Percentiles rank a stretch among this genome's conserved stretches.
Conservation (phyloP, 2,113 vertebrate species). For the Hippocampus mohnikei region DNA sequence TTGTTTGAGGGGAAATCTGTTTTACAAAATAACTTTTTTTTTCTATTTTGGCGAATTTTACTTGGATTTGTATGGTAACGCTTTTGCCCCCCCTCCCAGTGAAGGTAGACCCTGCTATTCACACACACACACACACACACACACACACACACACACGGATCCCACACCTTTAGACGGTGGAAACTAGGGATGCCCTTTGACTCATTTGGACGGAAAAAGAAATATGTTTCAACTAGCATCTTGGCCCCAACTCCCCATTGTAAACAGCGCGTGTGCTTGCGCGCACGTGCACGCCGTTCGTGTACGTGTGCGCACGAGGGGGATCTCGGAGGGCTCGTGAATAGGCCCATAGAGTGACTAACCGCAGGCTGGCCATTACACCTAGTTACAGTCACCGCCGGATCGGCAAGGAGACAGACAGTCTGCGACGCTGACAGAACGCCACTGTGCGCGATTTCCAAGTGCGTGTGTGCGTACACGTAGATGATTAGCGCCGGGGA, state of each 20-base stretch:
- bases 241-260: conserved; percentile 61
- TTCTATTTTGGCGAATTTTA: conserved; percentile 18
- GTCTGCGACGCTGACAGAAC: conserved; percentile 78
- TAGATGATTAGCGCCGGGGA: conserved; percentile 68
- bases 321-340: conserved; percentile 53
- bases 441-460: conserved; percentile 50
- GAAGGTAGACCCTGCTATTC: conserved; percentile 44
- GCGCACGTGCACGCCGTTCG: conserved; percentile 45
- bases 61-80: conserved; percentile 61
- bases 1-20: no score
- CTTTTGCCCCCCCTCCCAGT: conserved; percentile 36
- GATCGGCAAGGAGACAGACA: conserved; percentile 84
- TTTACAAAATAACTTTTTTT: no score
- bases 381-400: conserved; percentile 83
- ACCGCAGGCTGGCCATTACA: conserved; percentile 82
- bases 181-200: conserved; percentile 66
- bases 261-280: conserved; percentile 61
- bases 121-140: neutral
- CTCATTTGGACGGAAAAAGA: conserved; percentile 70
- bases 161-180: conserved; percentile 28
- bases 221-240: conserved; percentile 73
- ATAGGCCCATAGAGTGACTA: conserved; percentile 77
- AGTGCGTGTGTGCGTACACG: conserved; percentile 19
- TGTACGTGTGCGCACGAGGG: conserved; percentile 40
- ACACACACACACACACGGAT: neutral